Base-by-base conservation (phyloP, 2,797 vertebrate genomes). In the Mormyrops boulengeri region DNA sequence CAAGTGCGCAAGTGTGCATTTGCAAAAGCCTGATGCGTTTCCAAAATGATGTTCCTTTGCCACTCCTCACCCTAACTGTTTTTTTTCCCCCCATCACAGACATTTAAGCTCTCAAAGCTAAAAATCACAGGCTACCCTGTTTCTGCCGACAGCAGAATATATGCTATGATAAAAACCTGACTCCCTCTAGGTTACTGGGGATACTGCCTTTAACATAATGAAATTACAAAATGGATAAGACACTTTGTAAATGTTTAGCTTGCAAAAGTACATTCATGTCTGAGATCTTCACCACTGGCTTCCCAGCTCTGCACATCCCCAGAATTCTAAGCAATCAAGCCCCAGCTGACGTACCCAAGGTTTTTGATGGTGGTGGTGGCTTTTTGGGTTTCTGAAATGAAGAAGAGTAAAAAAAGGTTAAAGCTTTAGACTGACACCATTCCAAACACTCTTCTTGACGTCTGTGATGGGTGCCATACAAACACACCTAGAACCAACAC, bases 311-410 rank as follows among this genome's bases (percentile, higher is more conserved):
- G 41, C 77, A 44, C 34, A 41, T 80, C 38, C 41, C 14, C 38
- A 47, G 19, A 80, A 80, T 41, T 5, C 38, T 47, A 80, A 41
- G 77, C 38, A 44, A 47, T 47, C 41, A 11, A 82, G 30, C 69
- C 34, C 4, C 77, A 47, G 77, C 17, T 47, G 41, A 62, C 92
- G 87, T 96, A 99, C 98, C 97, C 94, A 95, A 91, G 91, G 90
- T 93, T 95, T 99, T 99, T 90, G 94, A 95, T 50, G 98, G 98
- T 89, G 97, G 97, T 3, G 95, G 97, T 9, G 97, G 97, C 94
- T 99, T 99, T 95, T 97, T 99, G 92, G 97, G 98, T 94, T 97
- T 99, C 98, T 99, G 93, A 77, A 93, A 93, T 93, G 90, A 80
- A 90, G 89, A 2, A 38, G 8, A 52, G 0, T 88, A 49, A 62